A percentile compares a stretch with the other conserved stretches of the same genome.
These are phyloP conservation scores for Tanaodytes sp. DNA, from an alignment of 2,888 invertebrate genomes.

Conservation along the genomic window DNA sequence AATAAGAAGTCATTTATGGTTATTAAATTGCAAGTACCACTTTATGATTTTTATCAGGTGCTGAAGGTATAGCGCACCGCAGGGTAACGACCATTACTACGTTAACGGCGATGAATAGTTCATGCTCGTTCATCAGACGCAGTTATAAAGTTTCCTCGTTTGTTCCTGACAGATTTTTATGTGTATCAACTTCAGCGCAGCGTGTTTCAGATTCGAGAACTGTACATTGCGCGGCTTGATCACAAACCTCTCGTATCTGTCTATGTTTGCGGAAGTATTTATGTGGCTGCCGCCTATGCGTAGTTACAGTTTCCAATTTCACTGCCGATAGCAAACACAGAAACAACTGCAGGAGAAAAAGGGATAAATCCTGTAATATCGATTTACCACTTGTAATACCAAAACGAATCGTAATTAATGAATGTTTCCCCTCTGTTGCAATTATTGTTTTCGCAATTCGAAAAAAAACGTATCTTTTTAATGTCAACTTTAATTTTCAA, in stretches of 20 bases:
- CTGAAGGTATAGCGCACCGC: slow-evolving; percentile 10
- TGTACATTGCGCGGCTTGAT: slow-evolving; percentile 35
- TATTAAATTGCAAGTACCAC: too few relatives aligned
- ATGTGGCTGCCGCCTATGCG: slow-evolving; percentile 43
- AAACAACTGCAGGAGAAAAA: slow-evolving; percentile 37
- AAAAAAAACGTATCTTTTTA: too few relatives aligned
- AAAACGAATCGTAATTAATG: slow-evolving; percentile 42
- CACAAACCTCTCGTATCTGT: slow-evolving; percentile 44
- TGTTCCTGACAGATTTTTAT: slow-evolving; percentile 54
- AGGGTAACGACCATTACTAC: slow-evolving; percentile 28
- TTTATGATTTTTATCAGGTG: too few relatives aligned
- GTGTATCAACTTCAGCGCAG: slow-evolving; percentile 51
- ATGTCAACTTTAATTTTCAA: too few relatives aligned
- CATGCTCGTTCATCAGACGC: slow-evolving; percentile 43
- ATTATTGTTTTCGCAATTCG: too few relatives aligned
- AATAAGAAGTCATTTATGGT: not conserved
- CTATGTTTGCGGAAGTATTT: slow-evolving; percentile 52
- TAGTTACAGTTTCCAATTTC: slow-evolving; percentile 53
- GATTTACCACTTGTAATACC: slow-evolving; percentile 37
- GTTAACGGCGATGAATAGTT: slow-evolving; percentile 35
- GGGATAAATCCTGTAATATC: slow-evolving; percentile 49
- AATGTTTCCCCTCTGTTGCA: slow-evolving; percentile 26
- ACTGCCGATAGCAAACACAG: slow-evolving; percentile 46
- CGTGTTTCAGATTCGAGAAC: slow-evolving; percentile 46
- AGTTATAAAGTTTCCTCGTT: slow-evolving; percentile 48